Evolutionary conservation across 2,797 vertebrate species (phyloP), one percentile per base, ranked within the genome.

Genomic region (Scomberomorus guttatus): DNA sequence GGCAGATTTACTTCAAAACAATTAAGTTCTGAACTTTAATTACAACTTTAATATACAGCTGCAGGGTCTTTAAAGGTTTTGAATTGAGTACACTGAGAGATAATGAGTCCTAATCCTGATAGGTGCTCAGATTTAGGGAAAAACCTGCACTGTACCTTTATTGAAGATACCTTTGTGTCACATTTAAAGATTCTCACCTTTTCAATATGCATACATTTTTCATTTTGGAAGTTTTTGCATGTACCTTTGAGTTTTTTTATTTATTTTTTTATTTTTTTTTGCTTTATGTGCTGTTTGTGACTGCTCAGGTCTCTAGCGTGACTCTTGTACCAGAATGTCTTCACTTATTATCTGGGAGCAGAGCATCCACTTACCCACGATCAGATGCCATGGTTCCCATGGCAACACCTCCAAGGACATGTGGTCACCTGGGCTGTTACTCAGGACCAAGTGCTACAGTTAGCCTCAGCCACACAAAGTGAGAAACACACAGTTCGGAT

Each of bases 391-490:
- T 25, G 2, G 22, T 44, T 68, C 39, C 80, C 12, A n/a, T 10
- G 2, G 18, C n/a, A 34, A 67, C 71, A 6, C 7, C 4, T 60
- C 59, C 42, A 76, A 68, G 8, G 9, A 72, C 77, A 71, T 90
- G 87, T 51, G 71, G 80, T 51, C 72, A 51, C 10, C 18, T 74
- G 3, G 61, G 58, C 54, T 94, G 90, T 66, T 62, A 79, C 42
- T 34, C 64, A 8, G 82, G 80, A 76, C 17, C 46, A 34, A 59
- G 51, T 24, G 58, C 77, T 10, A 42, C 57, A 27, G 71, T 92
- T 57, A 60, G 55, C n/a, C 90, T 96, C 46, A 94, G 95, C n/a
- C 86, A 37, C 78, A 95, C 90, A 22, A 94, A 93, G 96, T 97
- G 65, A 92, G 90, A 84, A 32, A 54, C 13, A 3, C 18, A 56